phyloP scores from a whole-genome alignment of 2,888 invertebrate species.

The Athetis lepigone region DNA sequence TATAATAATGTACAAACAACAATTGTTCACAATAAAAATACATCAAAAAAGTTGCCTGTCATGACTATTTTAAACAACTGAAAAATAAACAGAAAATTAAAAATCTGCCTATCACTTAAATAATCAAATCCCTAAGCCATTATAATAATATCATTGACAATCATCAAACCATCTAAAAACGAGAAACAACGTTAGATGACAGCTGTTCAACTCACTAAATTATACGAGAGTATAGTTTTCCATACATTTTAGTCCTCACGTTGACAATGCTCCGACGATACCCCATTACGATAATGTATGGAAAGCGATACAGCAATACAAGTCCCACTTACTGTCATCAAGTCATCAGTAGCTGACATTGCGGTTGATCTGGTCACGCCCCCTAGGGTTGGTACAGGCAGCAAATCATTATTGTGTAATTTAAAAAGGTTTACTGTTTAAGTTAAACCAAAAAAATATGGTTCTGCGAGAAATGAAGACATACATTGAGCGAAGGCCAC shows the following conservation, averaged over 20 bases:
- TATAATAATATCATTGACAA: slow-evolving; percentile 4
- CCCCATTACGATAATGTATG: slow-evolving; percentile 47
- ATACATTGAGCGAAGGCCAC: no score
- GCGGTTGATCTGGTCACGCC: slow-evolving; percentile 34
- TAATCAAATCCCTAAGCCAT: neutral
- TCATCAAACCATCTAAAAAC: neutral
- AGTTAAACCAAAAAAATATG: no score
- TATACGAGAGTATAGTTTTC: slow-evolving; percentile 20
- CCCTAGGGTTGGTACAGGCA: slow-evolving; percentile 8
- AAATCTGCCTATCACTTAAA: neutral
- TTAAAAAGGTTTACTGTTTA: no score
- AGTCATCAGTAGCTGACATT: slow-evolving; percentile 29
- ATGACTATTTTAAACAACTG: neutral
- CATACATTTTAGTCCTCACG: slow-evolving; percentile 15
- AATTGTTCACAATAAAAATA: no score
- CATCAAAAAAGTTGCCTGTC: no score
- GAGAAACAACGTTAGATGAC: slow-evolving; percentile 8
- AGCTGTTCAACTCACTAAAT: slow-evolving; percentile 3
- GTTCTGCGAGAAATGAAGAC: no score
- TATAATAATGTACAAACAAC: no score
- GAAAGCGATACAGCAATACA: slow-evolving; percentile 42
- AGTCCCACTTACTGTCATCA: slow-evolving; percentile 34
- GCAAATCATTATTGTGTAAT: no score
- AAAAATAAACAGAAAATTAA: no score
- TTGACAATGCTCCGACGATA: slow-evolving; percentile 53